phyloP scores from a whole-genome alignment of 2,797 vertebrate genomes.

The Merluccius polli region DNA sequence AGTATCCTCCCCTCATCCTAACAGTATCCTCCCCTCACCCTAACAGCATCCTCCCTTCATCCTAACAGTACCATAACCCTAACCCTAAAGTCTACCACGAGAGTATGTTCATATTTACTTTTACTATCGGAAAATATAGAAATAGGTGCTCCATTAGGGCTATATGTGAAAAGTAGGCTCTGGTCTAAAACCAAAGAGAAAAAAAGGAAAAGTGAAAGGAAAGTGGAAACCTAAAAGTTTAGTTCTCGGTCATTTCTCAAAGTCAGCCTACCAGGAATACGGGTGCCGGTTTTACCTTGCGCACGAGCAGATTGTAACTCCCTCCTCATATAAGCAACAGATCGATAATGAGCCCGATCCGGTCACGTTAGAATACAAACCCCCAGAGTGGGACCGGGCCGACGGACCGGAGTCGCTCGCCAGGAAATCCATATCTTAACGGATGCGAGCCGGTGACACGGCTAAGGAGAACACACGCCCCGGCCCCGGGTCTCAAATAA shows the following conservation, averaged over 20 bases:
- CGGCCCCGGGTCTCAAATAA: background rate
- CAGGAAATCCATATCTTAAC: constrained; percentile 64
- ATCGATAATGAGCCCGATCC: constrained; percentile 70
- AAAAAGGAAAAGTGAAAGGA: background rate
- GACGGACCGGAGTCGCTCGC: background rate
- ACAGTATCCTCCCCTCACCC: too few species aligned
- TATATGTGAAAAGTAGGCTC: too few species aligned
- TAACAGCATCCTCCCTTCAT: too few species aligned
- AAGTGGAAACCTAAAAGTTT: too few species aligned
- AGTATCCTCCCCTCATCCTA: too few species aligned
- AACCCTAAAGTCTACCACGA: background rate
- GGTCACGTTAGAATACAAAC: constrained; percentile 61
- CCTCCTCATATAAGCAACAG: constrained; percentile 62
- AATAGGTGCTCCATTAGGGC: background rate
- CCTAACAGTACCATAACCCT: too few species aligned
- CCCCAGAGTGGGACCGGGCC: constrained; percentile 18
- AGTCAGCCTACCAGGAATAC: constrained; percentile 33
- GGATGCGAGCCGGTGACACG: constrained; percentile 44
- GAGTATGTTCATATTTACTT: background rate
- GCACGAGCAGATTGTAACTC: constrained; percentile 51
- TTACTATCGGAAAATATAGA: background rate
- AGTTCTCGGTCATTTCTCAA: background rate
- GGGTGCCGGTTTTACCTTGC: constrained; percentile 59
- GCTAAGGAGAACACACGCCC: constrained; percentile 31
- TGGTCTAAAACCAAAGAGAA: background rate